These are phyloP conservation scores for Himalopsyche japonica DNA, from an alignment of 2,888 invertebrate genomes.

Conservation along the genomic window DNA sequence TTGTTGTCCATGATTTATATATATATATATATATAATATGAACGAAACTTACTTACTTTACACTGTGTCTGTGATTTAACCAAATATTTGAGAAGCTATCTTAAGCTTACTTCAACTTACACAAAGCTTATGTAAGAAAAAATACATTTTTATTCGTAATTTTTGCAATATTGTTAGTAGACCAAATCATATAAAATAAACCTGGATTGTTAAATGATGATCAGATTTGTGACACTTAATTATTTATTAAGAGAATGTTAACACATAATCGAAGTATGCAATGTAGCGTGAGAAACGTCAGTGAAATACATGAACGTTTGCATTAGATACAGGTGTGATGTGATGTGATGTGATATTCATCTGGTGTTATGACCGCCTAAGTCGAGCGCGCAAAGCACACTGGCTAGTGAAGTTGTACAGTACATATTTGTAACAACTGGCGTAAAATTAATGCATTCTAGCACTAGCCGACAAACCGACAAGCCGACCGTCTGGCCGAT, in stretches of 20 bases:
- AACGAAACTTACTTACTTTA: background rate
- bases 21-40: too few relatives aligned
- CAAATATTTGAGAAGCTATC: background rate
- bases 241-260: background rate
- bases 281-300: background rate
- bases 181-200: background rate
- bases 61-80: background rate
- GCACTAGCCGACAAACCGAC: background rate
- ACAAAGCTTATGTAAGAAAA: background rate
- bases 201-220: background rate
- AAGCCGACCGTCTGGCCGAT: background rate
- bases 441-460: background rate
- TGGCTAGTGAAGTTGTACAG: background rate
- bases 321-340: background rate
- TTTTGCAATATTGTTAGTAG: background rate
- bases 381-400: background rate
- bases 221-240: background rate
- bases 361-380: background rate
- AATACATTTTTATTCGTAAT: background rate
- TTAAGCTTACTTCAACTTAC: background rate
- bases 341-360: background rate
- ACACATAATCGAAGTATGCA: background rate
- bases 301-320: background rate
- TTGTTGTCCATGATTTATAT: background rate
- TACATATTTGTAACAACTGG: background rate